Base-by-base conservation (phyloP, 37 sponge, comb jelly and placozoan genomes). In the Haliclona indistincta region DNA sequence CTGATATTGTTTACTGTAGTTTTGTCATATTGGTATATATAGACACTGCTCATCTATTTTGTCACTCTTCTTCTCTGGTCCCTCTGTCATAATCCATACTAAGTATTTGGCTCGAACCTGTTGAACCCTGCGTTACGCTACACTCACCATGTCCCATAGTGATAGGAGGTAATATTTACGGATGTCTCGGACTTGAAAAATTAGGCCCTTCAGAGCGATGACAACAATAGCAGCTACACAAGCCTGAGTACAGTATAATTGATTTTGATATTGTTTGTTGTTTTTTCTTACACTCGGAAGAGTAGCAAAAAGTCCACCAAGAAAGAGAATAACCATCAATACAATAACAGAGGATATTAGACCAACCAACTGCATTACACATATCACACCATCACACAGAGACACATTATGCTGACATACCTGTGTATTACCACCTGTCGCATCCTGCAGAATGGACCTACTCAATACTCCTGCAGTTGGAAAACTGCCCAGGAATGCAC, bases 371-470 rank as follows among this genome's bases (percentile, higher is more conserved):
- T 83, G n/a, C n/a, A n/a, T n/a, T n/a, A n/a, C n/a, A n/a, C n/a
- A n/a, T n/a, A n/a, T 65, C 5, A 32, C 2, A 70, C 17, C 13
- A 13, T 28, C 30, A 23, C 53, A 44, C 20, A 20, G 38, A 72
- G 22, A 56, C 37, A n/a, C 25, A 26, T 3, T 7, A 53, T n/a
- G 35, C 3, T 58, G 35, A 20, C 63, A 37, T 19, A 83, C 84
- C 70, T 91, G 90, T 47, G 94, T 93, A 20, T 88, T 78, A 13
- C 85, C 91, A 4, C 94, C 94, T 11, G 79, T 75, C 25, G 55
- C 52, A 38, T 70, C 91, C 37, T 90, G 84, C 4, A 93, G 82
- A 3, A 76, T 63, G 11, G 94, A 70, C 40, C 94, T 74, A 39
- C 82, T 74, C 26, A 93, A 79, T 38, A 79, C 75, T 19, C 91